phyloP scores from a whole-genome alignment of 2,113 vertebrate species.

The Petromus typicus region DNA sequence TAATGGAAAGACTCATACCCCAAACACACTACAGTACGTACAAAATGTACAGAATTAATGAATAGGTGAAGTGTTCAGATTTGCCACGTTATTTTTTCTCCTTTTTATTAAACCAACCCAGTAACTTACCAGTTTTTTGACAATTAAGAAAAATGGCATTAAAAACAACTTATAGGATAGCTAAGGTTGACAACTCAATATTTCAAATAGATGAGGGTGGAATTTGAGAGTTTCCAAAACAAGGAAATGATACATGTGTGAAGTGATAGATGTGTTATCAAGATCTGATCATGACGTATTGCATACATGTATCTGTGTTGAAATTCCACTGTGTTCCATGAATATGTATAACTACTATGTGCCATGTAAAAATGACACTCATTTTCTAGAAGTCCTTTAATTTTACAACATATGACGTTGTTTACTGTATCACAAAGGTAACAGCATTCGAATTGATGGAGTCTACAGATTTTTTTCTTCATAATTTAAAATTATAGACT shows the following conservation, averaged over 20 bases:
- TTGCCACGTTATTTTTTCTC: not conserved
- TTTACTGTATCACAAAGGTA: constrained; percentile 10
- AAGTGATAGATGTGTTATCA: not conserved
- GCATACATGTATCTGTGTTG: not conserved
- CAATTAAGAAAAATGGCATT: not conserved
- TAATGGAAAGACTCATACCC: not conserved
- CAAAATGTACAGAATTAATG: not conserved
- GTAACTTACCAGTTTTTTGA: constrained; percentile 19
- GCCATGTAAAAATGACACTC: not conserved
- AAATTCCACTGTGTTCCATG: not conserved
- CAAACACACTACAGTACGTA: not conserved
- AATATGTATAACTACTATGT: not conserved
- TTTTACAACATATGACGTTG: constrained; percentile 3
- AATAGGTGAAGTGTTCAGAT: not conserved
- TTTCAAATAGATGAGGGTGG: not conserved
- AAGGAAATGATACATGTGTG: not conserved
- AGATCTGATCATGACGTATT: not conserved
- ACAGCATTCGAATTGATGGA: not conserved
- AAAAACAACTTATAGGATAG: not conserved
- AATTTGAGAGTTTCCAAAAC: not conserved
- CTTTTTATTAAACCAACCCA: constrained; percentile 42
- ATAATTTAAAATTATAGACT: constrained; percentile 58
- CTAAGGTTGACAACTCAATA: not conserved
- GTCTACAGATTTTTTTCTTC: constrained; percentile 34
- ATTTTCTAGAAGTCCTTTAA: not conserved